Evolutionary conservation across 1,140 invertebrate species (phyloP).

Genomic region (Phocides pigmalion): DNA sequence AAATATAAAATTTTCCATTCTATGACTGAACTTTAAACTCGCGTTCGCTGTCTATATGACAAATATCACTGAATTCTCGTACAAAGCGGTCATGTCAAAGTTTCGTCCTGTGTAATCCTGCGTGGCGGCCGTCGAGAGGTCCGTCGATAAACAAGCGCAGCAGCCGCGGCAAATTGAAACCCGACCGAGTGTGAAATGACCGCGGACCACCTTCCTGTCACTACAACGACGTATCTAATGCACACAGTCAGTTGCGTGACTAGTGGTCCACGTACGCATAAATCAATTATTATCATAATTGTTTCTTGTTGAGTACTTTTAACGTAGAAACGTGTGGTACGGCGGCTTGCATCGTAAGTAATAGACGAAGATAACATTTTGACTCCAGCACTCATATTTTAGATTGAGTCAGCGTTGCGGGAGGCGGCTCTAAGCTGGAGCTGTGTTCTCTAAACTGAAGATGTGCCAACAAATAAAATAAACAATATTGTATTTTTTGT

Average conservation of each 20-base stretch:
- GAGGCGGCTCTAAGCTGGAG: too few species aligned
- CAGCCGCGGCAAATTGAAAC: conserved; percentile 74
- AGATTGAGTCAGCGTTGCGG: too few species aligned
- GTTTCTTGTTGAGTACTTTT: background rate
- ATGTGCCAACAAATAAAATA: too few species aligned
- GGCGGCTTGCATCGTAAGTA: too few species aligned
- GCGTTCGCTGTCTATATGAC: too few species aligned
- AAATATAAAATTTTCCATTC: too few species aligned
- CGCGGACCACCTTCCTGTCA: conserved; percentile 65
- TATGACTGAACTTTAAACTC: too few species aligned
- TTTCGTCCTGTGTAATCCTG: conserved; percentile 28
- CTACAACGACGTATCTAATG: conserved; percentile 37
- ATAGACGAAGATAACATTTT: too few species aligned
- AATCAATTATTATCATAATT: background rate
- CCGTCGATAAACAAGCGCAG: conserved; percentile 60
- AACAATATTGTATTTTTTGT: too few species aligned
- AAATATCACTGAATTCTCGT: background rate
- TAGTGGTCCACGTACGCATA: background rate
- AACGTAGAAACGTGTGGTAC: too few species aligned
- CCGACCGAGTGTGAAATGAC: conserved; percentile 79
- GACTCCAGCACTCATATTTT: too few species aligned
- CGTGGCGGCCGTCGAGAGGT: conserved; percentile 17
- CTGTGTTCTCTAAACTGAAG: too few species aligned
- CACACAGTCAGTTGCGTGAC: background rate
- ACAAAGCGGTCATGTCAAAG: conserved; percentile 4